These are phyloP conservation scores for Glaucidium brasilianum DNA, from an alignment of 2,113 vertebrate species.

Conservation along the genomic window DNA sequence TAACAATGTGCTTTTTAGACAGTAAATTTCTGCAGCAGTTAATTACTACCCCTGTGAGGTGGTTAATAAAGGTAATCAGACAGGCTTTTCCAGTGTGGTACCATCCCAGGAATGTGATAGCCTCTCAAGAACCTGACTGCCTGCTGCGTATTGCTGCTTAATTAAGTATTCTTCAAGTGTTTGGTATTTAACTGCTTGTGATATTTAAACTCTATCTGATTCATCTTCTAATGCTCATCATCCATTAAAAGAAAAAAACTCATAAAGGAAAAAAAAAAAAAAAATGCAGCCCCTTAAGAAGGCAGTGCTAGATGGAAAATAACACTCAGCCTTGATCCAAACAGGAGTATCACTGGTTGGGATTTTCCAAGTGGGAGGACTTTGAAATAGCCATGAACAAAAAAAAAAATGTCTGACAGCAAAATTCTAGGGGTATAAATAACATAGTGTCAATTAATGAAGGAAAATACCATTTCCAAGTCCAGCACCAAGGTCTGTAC, in stretches of 20 bases:
- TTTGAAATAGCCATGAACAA: not conserved
- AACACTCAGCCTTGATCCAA: not conserved
- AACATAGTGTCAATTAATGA: not conserved
- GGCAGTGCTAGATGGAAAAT: not conserved
- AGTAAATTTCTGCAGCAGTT: slow-evolving; percentile 14
- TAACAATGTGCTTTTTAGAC: slow-evolving; percentile 26
- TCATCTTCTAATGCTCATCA: not conserved
- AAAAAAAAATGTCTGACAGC: not conserved
- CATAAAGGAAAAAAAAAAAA: not conserved
- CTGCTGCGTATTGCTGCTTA: not conserved
- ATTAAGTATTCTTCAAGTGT: slow-evolving; percentile 42
- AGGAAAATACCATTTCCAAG: not conserved
- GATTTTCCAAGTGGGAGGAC: not conserved
- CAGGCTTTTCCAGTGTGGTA: not conserved
- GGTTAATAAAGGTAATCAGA: slow-evolving; percentile 55
- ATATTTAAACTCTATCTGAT: slow-evolving; percentile 21
- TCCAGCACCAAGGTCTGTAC: not conserved
- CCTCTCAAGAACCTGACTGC: not conserved
- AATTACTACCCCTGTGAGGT: slow-evolving; percentile 35
- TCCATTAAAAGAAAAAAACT: not conserved
- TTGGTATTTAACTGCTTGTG: slow-evolving; percentile 27
- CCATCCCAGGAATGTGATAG: not conserved
- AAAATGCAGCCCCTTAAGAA: not conserved
- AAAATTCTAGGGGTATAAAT: not conserved
- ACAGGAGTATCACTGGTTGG: not conserved